A percentile compares a stretch with the other conserved stretches of the same genome.
phyloP scores from a whole-genome alignment of 2,888 invertebrate species.

The Fabriciana adippe region DNA sequence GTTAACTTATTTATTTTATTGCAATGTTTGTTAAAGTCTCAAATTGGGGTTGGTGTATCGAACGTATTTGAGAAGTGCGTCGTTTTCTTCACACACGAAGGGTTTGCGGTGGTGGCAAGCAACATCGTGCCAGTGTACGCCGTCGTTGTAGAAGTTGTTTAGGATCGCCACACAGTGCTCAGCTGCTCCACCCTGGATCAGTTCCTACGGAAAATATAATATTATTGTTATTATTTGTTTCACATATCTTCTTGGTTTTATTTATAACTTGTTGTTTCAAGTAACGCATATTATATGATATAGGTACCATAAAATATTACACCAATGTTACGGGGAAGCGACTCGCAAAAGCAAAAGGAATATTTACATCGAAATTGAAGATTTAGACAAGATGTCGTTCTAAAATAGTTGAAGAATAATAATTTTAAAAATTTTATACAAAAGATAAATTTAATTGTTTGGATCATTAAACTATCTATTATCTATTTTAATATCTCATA shows the following conservation, averaged over 20 bases:
- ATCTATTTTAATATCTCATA: too few relatives aligned
- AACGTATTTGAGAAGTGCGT: constrained; percentile 92
- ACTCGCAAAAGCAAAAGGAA: too few relatives aligned
- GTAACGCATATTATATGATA: too few relatives aligned
- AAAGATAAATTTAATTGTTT: too few relatives aligned
- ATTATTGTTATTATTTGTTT: not conserved
- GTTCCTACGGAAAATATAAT: constrained; percentile 75
- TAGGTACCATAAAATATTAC: too few relatives aligned
- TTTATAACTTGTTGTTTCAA: not conserved
- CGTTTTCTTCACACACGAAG: constrained; percentile 94
- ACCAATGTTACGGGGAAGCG: too few relatives aligned
- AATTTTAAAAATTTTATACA: too few relatives aligned
- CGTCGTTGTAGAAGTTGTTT: constrained; percentile 95
- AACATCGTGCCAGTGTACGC: constrained; percentile 95
- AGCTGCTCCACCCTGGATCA: constrained; percentile 90
- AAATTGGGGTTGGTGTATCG: constrained; percentile 91
- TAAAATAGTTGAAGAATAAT: too few relatives aligned
- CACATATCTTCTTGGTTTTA: not conserved
- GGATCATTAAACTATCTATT: too few relatives aligned
- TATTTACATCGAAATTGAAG: too few relatives aligned
- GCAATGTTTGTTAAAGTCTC: constrained; percentile 80
- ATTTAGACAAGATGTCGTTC: too few relatives aligned
- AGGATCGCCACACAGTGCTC: constrained; percentile 93
- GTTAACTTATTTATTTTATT: not conserved
- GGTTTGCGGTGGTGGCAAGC: constrained; percentile 95